A percentile compares a stretch with the other conserved stretches of the same genome.
Evolutionary conservation across 1,140 invertebrate genomes (phyloP).

Genomic region (Pachypsylla venusta): DNA sequence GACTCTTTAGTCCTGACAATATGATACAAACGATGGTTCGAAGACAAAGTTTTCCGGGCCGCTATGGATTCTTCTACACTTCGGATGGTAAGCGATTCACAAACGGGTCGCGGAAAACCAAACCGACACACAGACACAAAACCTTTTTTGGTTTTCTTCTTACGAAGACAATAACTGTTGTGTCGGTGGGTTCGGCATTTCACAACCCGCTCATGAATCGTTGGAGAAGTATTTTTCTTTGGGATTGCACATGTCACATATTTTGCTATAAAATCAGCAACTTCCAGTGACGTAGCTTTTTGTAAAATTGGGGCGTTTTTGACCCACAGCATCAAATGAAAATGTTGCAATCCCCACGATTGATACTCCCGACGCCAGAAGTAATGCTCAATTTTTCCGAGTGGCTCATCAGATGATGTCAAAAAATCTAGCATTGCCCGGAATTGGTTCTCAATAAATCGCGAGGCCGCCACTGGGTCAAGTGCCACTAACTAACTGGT

Average conservation of each 20-base stretch:
- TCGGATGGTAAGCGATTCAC: constrained; percentile 20
- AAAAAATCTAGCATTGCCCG: constrained; percentile 22
- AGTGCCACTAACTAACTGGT: constrained; percentile 21
- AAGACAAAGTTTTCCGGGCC: constrained; percentile 21
- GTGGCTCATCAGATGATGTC: constrained; percentile 19
- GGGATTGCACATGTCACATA: constrained; percentile 26
- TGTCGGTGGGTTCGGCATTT: constrained; percentile 22
- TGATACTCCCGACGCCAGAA: constrained; percentile 22
- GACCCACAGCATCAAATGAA: constrained; percentile 21
- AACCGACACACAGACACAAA: constrained; percentile 21
- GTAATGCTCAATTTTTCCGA: constrained; percentile 22
- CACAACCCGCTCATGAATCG: constrained; percentile 19
- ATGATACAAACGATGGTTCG: constrained; percentile 26
- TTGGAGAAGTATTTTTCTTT: neutral
- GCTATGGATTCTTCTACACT: constrained; percentile 22
- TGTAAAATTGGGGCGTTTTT: constrained; percentile 19
- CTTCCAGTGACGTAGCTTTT: constrained; percentile 18
- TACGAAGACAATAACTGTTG: constrained; percentile 22
- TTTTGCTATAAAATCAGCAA: constrained; percentile 27
- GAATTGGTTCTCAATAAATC: constrained; percentile 22
- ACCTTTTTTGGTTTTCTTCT: constrained; percentile 22
- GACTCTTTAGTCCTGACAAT: constrained; percentile 23
- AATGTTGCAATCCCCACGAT: constrained; percentile 18
- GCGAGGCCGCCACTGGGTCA: constrained; percentile 22
- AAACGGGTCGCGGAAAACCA: constrained; percentile 22